Evolutionary conservation across 1,140 invertebrate genomes (phyloP).

Genomic region (Drosophila murphyi): DNA sequence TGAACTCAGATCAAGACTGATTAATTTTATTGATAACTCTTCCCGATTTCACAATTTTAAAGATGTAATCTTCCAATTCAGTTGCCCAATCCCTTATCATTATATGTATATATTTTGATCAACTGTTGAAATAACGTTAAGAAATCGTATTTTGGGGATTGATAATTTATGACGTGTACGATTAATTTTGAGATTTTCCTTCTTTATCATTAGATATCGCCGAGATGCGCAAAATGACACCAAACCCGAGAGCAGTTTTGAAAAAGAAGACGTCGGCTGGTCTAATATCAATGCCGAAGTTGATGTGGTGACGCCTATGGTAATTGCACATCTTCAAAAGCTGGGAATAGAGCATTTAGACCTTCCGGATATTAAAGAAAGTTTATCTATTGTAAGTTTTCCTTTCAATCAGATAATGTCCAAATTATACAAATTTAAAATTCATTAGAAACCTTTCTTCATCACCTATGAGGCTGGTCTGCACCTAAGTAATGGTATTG

Average conservation of each 20-base stretch:
- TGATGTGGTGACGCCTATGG: constrained; percentile 73
- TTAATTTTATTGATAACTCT: too few species aligned
- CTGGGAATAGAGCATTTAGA: constrained; percentile 67
- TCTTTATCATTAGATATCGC: constrained; percentile 13
- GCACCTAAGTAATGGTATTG: constrained; percentile 69
- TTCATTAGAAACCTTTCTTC: constrained; percentile 64
- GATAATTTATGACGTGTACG: too few species aligned
- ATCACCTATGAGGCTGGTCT: constrained; percentile 66
- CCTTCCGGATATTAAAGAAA: constrained; percentile 71
- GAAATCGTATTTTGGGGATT: too few species aligned
- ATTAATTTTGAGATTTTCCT: too few species aligned
- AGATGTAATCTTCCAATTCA: too few species aligned
- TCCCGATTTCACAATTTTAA: too few species aligned
- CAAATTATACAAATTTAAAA: not conserved
- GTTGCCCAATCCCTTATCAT: too few species aligned
- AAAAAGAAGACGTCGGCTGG: constrained; percentile 60
- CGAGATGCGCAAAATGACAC: constrained; percentile 4
- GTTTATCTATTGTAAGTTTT: constrained; percentile 48
- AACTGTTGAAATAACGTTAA: too few species aligned
- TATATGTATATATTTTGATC: too few species aligned
- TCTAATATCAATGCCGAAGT: constrained; percentile 77
- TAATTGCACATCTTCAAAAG: constrained; percentile 67
- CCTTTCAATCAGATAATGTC: not conserved
- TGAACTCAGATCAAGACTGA: too few species aligned
- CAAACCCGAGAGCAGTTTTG: constrained; percentile 25